Percentiles rank a stretch among this genome's conserved stretches.
Conservation (phyloP, 2,113 vertebrate genomes). For the Anguilla rostrata region DNA sequence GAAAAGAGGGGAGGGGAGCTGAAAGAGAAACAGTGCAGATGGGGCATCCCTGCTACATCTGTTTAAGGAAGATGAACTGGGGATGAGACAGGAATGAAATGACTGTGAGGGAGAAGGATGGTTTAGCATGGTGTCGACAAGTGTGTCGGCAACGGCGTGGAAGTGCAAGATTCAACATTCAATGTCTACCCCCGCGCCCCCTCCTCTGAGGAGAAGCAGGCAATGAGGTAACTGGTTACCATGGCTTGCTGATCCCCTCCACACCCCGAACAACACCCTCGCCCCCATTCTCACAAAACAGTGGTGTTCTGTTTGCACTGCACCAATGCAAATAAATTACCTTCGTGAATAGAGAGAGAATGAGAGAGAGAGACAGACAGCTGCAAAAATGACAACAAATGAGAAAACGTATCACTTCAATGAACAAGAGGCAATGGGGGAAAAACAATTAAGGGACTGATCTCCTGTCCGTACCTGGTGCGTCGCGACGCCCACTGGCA, state of each 20-base stretch:
- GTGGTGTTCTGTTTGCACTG: not conserved
- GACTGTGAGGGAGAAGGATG: not conserved
- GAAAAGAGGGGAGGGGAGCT: not conserved
- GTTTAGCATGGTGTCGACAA: not conserved
- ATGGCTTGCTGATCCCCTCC: not conserved
- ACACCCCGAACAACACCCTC: not conserved
- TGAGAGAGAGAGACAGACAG: not conserved
- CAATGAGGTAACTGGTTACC: too few species aligned
- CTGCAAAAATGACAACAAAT: not conserved
- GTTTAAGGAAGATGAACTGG: not conserved
- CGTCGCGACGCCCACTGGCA: not conserved
- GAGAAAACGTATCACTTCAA: constrained; percentile 34
- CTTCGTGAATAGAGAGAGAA: not conserved
- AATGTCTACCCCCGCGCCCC: not conserved
- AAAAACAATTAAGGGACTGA: constrained; percentile 36
- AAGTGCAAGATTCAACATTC: not conserved
- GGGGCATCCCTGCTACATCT: not conserved
- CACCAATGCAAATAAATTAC: not conserved
- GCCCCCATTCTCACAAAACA: not conserved
- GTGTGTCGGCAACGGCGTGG: not conserved
- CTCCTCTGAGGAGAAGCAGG: not conserved
- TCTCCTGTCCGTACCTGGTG: too few species aligned
- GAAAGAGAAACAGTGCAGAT: not conserved
- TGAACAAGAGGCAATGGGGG: constrained; percentile 41
- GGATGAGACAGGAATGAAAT: not conserved